Evolutionary conservation across 2,113 vertebrate species (phyloP).

Genomic region (Rhegmatorhina hoffmannsi): DNA sequence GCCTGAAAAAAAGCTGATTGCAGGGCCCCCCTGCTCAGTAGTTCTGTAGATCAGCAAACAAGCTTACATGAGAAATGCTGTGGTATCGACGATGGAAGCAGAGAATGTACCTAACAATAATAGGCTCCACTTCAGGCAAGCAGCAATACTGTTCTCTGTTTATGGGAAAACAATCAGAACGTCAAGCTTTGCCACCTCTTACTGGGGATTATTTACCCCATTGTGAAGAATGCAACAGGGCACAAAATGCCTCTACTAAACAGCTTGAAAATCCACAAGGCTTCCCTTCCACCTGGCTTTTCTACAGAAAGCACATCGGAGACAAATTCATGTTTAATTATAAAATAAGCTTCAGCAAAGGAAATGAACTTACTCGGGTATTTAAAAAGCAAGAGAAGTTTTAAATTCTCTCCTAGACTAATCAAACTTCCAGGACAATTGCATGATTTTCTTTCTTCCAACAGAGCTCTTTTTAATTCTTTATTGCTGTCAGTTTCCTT

Average conservation of each 20-base stretch:
- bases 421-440: not conserved
- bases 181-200: not conserved
- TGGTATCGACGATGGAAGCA: not conserved
- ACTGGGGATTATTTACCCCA: not conserved
- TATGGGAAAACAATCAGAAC: not conserved
- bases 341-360: not conserved
- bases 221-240: not conserved
- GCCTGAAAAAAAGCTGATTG: not conserved
- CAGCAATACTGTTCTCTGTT: not conserved
- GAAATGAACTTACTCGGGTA: not conserved
- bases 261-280: not conserved
- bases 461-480: not conserved
- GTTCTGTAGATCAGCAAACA: not conserved
- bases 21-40: not conserved
- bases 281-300: not conserved
- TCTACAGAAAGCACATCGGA: not conserved
- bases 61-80: not conserved
- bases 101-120: not conserved
- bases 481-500: slow-evolving; percentile 12
- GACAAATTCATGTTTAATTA: not conserved
- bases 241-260: not conserved
- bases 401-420: not conserved
- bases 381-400: not conserved
- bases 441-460: not conserved
- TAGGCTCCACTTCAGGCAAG: not conserved